These are phyloP conservation scores for Gymnopithys bicolor DNA, from an alignment of 2,797 vertebrate species.

Conservation along the genomic window DNA sequence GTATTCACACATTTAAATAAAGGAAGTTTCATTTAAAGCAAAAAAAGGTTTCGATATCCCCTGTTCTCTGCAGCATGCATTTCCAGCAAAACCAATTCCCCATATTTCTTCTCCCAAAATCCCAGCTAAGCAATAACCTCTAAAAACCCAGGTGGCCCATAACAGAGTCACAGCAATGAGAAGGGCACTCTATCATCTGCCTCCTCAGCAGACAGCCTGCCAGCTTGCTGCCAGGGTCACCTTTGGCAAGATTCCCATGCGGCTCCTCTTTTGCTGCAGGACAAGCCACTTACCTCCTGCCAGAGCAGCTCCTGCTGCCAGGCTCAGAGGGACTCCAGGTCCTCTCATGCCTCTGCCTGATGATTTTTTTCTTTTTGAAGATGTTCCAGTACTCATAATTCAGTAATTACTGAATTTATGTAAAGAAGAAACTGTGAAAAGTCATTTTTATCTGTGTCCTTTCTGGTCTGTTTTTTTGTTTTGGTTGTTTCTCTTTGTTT, in stretches of 20 bases:
- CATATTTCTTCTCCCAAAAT: background rate
- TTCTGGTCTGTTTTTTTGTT: background rate
- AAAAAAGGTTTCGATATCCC: background rate
- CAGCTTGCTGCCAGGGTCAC: background rate
- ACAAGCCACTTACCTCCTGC: background rate
- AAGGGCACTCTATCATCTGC: background rate
- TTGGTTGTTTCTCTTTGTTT: background rate
- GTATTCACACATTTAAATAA: background rate
- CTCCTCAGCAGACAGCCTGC: background rate
- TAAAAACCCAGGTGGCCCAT: background rate
- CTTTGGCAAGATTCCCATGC: background rate
- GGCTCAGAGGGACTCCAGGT: background rate
- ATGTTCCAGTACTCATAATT: background rate
- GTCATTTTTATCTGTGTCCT: background rate
- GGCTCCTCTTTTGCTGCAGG: background rate
- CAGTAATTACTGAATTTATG: background rate
- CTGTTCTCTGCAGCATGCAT: background rate
- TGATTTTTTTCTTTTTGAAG: background rate
- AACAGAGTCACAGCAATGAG: background rate
- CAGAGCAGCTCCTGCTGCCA: background rate
- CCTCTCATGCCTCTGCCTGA: background rate
- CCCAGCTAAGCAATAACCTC: background rate
- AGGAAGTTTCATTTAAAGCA: background rate
- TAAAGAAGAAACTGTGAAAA: background rate
- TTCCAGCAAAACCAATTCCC: background rate